Percentiles rank a stretch among this genome's conserved stretches.
Conservation (phyloP, 2,797 vertebrate genomes). For the Fringilla coelebs region DNA sequence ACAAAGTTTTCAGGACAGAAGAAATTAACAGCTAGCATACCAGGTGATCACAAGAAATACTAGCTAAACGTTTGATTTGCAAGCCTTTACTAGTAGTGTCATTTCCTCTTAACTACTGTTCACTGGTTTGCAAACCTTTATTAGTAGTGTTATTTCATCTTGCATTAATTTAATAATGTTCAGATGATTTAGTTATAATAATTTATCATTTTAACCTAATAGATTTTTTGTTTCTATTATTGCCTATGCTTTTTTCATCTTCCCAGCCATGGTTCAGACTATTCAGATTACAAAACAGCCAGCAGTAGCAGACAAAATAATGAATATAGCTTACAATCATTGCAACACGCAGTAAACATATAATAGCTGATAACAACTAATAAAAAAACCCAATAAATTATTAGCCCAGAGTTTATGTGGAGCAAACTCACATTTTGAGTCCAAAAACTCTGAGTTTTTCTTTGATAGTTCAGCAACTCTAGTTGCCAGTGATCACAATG, state of each 20-base stretch:
- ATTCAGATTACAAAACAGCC: not conserved
- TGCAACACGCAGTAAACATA: not conserved
- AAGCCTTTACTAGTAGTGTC: not conserved
- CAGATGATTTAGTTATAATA: not conserved
- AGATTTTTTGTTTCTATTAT: not conserved
- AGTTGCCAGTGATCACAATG: not conserved
- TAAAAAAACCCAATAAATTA: not conserved
- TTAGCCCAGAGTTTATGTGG: not conserved
- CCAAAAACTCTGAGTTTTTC: not conserved
- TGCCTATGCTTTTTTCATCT: not conserved
- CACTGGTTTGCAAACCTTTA: not conserved
- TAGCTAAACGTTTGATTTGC: not conserved
- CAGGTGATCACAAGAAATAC: not conserved
- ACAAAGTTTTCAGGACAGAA: not conserved
- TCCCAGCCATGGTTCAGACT: not conserved
- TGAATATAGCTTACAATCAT: not conserved
- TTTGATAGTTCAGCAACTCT: not conserved
- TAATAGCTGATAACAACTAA: not conserved
- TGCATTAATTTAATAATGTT: not conserved
- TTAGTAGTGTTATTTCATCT: not conserved
- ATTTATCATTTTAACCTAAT: not conserved
- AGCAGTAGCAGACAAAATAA: not conserved
- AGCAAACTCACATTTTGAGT: not conserved
- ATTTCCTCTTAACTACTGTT: not conserved
- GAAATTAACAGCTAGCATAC: not conserved